phyloP scores from a whole-genome alignment of 1,140 invertebrate genomes.

The Oryctes rhinoceros region DNA sequence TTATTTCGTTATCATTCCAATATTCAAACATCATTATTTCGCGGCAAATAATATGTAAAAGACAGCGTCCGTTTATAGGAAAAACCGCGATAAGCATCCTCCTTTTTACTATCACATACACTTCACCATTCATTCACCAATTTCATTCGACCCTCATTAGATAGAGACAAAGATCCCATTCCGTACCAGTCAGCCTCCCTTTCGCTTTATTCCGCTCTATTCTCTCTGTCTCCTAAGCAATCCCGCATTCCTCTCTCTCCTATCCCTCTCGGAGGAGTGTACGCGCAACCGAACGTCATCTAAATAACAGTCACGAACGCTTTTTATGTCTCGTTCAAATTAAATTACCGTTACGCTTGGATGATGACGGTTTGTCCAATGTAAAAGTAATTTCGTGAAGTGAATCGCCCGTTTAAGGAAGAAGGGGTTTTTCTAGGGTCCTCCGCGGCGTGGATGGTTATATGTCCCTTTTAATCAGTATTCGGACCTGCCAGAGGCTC shows the following conservation, averaged over 20 bases:
- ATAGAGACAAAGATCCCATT: not conserved
- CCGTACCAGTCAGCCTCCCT: not conserved
- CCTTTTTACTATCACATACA: not conserved
- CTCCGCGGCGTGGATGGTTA: not conserved
- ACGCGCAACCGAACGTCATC: not conserved
- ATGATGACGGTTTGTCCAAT: slow-evolving; percentile 36
- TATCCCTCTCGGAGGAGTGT: not conserved
- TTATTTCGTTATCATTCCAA: too few relatives aligned
- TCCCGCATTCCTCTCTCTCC: not conserved
- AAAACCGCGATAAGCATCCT: not conserved
- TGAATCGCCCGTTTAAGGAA: slow-evolving; percentile 21
- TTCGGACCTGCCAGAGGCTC: not conserved
- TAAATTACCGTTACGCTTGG: slow-evolving; percentile 35
- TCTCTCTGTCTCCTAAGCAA: not conserved
- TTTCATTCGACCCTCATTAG: slow-evolving; percentile 9
- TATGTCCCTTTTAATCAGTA: not conserved
- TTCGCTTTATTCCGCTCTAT: not conserved
- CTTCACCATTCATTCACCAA: slow-evolving; percentile 13
- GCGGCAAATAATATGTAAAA: too few relatives aligned
- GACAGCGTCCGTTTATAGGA: not conserved
- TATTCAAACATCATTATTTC: too few relatives aligned
- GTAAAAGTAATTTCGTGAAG: slow-evolving; percentile 32
- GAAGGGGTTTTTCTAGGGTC: not conserved
- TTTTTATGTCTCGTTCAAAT: slow-evolving; percentile 37
- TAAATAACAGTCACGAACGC: slow-evolving; percentile 33